Conservation (phyloP, 2,888 invertebrate species). For the Rugalucina vietnamica region DNA sequence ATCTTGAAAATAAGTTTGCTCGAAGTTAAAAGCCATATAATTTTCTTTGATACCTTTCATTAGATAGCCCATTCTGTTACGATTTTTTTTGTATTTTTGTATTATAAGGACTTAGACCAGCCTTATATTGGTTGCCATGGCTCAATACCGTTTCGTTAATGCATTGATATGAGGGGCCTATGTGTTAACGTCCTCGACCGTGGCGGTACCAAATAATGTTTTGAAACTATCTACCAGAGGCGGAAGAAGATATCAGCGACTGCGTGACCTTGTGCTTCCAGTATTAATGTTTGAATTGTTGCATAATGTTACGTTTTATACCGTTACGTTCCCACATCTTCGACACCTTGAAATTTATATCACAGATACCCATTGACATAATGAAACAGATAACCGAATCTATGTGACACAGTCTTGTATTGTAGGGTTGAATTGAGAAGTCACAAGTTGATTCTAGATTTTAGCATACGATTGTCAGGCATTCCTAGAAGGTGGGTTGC, state of each 20-base stretch:
- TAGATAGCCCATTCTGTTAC: slow-evolving; percentile 26
- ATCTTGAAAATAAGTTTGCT: background rate
- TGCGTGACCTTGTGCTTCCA: slow-evolving; percentile 13
- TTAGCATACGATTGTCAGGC: slow-evolving; percentile 2
- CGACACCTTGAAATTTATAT: too few relatives aligned
- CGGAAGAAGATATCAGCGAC: slow-evolving; percentile 37
- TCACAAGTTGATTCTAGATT: too few relatives aligned
- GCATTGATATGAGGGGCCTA: slow-evolving; percentile 30
- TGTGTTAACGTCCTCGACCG: slow-evolving; percentile 45
- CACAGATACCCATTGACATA: too few relatives aligned
- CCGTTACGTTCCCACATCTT: too few relatives aligned
- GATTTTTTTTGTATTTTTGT: background rate
- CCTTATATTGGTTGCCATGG: slow-evolving; percentile 12
- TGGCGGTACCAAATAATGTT: slow-evolving; percentile 54
- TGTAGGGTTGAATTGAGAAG: slow-evolving; percentile 7
- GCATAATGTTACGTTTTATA: too few relatives aligned
- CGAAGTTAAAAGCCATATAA: slow-evolving; percentile 13
- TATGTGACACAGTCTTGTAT: too few relatives aligned
- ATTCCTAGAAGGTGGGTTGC: slow-evolving; percentile 10
- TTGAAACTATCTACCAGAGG: slow-evolving; percentile 49
- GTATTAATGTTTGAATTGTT: background rate
- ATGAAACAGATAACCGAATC: too few relatives aligned
- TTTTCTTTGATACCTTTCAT: slow-evolving; percentile 12
- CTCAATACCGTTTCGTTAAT: background rate
- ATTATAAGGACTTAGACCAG: slow-evolving; percentile 33